phyloP scores from a whole-genome alignment of 2,888 invertebrate species.

The Xestoiulus laeticollis region DNA sequence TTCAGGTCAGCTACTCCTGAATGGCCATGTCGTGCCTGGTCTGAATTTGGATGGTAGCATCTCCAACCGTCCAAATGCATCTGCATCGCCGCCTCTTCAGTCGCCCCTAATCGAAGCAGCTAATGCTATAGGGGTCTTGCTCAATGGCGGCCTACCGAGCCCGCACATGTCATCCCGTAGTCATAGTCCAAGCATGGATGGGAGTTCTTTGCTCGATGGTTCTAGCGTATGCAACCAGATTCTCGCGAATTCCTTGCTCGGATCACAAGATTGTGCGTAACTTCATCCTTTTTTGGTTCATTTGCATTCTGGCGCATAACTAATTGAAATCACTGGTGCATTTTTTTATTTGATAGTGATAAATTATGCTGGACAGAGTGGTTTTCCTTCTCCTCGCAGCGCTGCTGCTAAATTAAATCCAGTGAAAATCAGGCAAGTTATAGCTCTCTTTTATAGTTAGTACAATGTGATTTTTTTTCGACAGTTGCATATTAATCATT shows the following conservation, averaged over 20 bases:
- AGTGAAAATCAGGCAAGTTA: conserved; percentile 52
- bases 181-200: conserved; percentile 55
- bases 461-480: not conserved
- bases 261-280: not conserved
- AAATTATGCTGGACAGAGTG: conserved; percentile 20
- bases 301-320: not conserved
- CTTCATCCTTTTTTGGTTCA: not conserved
- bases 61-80: conserved; percentile 58
- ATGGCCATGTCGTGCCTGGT: conserved; percentile 62
- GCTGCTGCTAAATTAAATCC: conserved; percentile 51
- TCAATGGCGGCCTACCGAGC: conserved; percentile 55
- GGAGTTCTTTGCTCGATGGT: conserved; percentile 52
- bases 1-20: conserved; percentile 62
- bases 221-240: conserved; percentile 43
- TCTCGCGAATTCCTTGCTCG: conserved; percentile 48
- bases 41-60: conserved; percentile 59
- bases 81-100: conserved; percentile 56
- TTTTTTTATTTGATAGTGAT: not conserved
- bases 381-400: conserved; percentile 31
- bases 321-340: not conserved
- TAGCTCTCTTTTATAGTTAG: not conserved
- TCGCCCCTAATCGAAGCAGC: conserved; percentile 53
- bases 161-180: conserved; percentile 54
- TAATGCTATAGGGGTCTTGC: conserved; percentile 54
- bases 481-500: no score